Evolutionary conservation across 2,797 vertebrate genomes (phyloP).

Genomic region (Mormyrus proboscirostris): DNA sequence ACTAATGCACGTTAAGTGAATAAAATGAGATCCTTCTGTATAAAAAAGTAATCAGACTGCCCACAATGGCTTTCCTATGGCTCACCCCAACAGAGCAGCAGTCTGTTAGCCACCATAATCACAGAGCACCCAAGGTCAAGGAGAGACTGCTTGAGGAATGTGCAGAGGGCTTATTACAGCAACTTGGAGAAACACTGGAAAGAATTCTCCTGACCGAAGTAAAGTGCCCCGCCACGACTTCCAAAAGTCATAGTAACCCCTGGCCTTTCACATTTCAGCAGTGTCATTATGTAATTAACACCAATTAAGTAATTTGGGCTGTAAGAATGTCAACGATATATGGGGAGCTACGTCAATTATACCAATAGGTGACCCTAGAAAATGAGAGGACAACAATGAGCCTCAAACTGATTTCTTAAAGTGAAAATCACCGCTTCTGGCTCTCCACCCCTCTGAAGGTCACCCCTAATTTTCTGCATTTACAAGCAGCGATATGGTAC

Average conservation of each 20-base stretch:
- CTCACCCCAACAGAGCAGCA: slow-evolving; percentile 38
- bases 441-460: slow-evolving; percentile 57
- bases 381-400: slow-evolving; percentile 77
- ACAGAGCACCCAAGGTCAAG: slow-evolving; percentile 65
- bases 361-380: slow-evolving; percentile 75
- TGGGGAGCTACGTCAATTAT: slow-evolving; percentile 76
- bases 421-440: slow-evolving; percentile 60
- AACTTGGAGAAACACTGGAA: slow-evolving; percentile 50
- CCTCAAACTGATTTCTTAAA: slow-evolving; percentile 72
- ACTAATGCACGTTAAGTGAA: slow-evolving; percentile 56
- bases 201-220: slow-evolving; percentile 52
- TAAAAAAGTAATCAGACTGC: slow-evolving; percentile 58
- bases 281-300: slow-evolving; percentile 94
- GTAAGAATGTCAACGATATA: slow-evolving; percentile 66
- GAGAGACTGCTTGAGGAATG: slow-evolving; percentile 51
- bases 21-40: slow-evolving; percentile 71
- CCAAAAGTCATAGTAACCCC: slow-evolving; percentile 81
- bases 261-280: slow-evolving; percentile 81
- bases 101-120: slow-evolving; percentile 48
- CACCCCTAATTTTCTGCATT: slow-evolving; percentile 67
- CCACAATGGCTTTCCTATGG: slow-evolving; percentile 68
- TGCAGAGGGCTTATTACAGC: slow-evolving; percentile 46
- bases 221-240: slow-evolving; percentile 61
- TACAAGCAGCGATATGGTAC: slow-evolving; percentile 36
- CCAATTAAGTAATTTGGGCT: slow-evolving; percentile 90